These are phyloP conservation scores for Euzetes globulus DNA, from an alignment of 2,888 invertebrate species.

Conservation along the genomic window DNA sequence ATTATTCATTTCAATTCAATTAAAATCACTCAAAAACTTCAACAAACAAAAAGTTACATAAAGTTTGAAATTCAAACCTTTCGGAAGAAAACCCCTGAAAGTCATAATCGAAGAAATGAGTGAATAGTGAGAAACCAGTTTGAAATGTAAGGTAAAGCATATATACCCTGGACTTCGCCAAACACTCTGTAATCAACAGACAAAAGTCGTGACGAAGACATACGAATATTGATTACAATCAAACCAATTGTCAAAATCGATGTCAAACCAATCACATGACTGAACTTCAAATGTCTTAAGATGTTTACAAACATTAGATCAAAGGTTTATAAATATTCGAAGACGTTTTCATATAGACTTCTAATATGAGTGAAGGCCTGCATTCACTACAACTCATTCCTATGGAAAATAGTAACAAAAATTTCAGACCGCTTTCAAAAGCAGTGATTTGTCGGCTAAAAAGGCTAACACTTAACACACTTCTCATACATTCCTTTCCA, in stretches of 20 bases:
- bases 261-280: background rate
- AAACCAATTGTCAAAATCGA: background rate
- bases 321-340: background rate
- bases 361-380: background rate
- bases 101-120: background rate
- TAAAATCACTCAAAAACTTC: background rate
- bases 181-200: conserved; percentile 29
- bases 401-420: background rate
- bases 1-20: background rate
- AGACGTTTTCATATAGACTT: background rate
- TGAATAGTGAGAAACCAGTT: background rate
- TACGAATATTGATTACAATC: background rate
- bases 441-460: background rate
- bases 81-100: conserved; percentile 31
- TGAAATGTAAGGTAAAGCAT: background rate
- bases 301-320: background rate
- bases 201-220: background rate
- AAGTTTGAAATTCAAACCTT: background rate
- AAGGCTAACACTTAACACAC: background rate
- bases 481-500: background rate
- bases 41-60: background rate
- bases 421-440: background rate
- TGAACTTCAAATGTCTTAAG: background rate
- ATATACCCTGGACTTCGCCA: conserved; percentile 30
- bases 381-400: background rate